Evolutionary conservation across 2,888 invertebrate genomes (phyloP).

Genomic region (Allygus modestus): DNA sequence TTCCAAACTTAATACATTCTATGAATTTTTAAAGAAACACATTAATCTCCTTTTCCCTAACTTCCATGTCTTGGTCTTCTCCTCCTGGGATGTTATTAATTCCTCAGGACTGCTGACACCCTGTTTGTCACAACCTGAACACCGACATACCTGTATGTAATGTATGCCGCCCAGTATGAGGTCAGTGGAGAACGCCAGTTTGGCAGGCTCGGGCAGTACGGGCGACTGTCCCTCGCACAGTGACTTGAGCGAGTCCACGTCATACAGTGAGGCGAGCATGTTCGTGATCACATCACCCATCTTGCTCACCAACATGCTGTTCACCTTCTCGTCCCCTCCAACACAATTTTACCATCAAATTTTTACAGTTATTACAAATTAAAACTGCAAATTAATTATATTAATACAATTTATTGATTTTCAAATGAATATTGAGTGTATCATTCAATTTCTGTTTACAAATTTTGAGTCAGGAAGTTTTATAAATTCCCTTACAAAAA

Average conservation of each 20-base stretch:
- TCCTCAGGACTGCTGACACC: no score
- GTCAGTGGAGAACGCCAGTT: background rate
- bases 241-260: constrained; percentile 60
- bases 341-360: constrained; percentile 13
- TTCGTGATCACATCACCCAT: constrained; percentile 63
- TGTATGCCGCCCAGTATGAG: background rate
- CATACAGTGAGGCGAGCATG: constrained; percentile 63
- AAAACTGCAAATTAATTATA: background rate
- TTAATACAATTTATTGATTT: no score
- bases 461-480: no score
- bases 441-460: no score
- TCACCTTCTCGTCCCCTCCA: constrained; percentile 60
- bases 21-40: no score
- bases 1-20: no score
- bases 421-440: no score
- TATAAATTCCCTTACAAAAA: no score
- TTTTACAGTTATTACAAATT: background rate
- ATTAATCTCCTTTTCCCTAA: no score
- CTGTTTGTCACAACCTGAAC: no score
- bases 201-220: constrained; percentile 22
- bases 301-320: constrained; percentile 61
- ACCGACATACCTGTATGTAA: constrained; percentile 53
- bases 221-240: constrained; percentile 49
- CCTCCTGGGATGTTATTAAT: no score
- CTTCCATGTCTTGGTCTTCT: no score